Evolutionary conservation across 2,797 vertebrate species (phyloP), one percentile per base, ranked within the genome.

Genomic region (Pipistrellus pipistrellus): DNA sequence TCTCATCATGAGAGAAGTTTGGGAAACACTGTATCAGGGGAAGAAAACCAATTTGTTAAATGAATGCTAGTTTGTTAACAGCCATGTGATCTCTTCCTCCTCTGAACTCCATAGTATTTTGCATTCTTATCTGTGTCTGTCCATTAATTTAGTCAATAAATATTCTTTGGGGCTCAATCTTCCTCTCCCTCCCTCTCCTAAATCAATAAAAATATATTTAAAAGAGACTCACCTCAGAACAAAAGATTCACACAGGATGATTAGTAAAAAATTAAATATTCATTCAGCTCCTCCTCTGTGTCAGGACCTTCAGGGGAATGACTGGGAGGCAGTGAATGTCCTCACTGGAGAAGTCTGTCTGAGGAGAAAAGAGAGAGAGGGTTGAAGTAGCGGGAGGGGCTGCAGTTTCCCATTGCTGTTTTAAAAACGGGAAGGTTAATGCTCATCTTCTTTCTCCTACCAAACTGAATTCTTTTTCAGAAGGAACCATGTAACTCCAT

Each of bases 401-500:
- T 83, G 17, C 23, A 57, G 27, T 35, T 55, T 73, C 77, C 53
- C n/a, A 13, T 3, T 20, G 8, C 41, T 87, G 62, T 75, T 85
- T 71, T 55, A 48, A 71, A 84, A 62, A 53, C 10, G 30, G 27
- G 20, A 53, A 82, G 30, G 14, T 59, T 51, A 83, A 12, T 21
- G 66, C 14, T 41, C 30, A n/a, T 32, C 8, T 46, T 46, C 69
- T 89, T 38, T 85, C 66, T 89, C 46, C 64, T 23, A 82, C 23
- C 18, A 90, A 59, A 72, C 57, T 83, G 46, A 90, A 83, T 59
- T 89, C 81, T 71, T 86, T 81, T 92, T 48, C 62, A 57, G 72
- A 53, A 85, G 21, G 81, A 17, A 41, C 55, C 17, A 7, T 35
- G 7, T 76, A 76, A 30, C 46, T 71, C 44, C 17, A 71, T 89